phyloP scores from a whole-genome alignment of 2,797 vertebrate genomes.

The Emys orbicularis region DNA sequence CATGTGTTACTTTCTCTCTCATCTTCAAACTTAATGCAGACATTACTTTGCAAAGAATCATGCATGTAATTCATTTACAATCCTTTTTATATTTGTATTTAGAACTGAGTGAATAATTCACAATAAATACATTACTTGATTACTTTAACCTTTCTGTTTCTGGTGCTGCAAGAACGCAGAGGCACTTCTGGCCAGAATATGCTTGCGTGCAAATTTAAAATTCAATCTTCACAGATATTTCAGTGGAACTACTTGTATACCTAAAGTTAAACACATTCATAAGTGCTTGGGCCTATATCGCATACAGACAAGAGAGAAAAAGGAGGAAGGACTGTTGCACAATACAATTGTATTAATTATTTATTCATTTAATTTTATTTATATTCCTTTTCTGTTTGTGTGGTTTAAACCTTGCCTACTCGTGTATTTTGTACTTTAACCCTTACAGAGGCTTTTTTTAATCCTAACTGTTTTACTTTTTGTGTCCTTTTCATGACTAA shows the following conservation, averaged over 20 bases:
- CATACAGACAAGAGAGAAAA: neutral
- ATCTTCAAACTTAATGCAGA: fast-evolving
- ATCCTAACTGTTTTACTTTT: neutral
- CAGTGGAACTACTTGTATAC: neutral
- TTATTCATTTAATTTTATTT: neutral
- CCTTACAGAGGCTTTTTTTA: neutral
- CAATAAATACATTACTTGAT: neutral
- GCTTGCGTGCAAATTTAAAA: neutral
- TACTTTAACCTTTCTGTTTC: neutral
- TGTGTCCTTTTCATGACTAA: neutral
- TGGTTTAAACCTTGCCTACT: neutral
- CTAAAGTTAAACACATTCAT: neutral
- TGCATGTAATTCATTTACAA: fast-evolving
- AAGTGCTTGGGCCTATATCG: neutral
- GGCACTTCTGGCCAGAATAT: neutral
- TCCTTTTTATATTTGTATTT: neutral
- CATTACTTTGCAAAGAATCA: neutral
- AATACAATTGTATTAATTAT: neutral
- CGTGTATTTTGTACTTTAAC: neutral
- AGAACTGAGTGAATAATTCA: fast-evolving
- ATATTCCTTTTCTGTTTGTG: neutral
- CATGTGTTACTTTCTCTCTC: fast-evolving
- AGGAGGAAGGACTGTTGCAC: neutral
- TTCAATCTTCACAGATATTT: neutral
- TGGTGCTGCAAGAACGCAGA: fast-evolving